Base-by-base conservation (phyloP, 2,797 vertebrate genomes). In the Orestias chungarensis region DNA sequence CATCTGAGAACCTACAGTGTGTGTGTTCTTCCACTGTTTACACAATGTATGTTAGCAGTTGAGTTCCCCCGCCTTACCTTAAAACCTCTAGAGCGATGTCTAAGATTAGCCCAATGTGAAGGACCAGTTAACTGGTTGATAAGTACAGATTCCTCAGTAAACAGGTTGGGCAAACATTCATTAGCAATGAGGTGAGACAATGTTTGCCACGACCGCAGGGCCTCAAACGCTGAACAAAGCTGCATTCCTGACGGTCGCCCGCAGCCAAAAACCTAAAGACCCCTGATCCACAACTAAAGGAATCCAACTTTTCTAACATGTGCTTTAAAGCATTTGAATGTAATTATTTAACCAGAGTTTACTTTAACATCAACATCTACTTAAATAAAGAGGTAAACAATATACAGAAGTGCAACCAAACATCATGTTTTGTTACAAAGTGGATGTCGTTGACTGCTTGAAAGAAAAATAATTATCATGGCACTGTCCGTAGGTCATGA, bases 121-220 rank as follows among this genome's bases (percentile, higher is more conserved):
- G 71, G 76, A 86, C 84, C 61, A 68, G 78, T 85, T 81, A 80
- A 67, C 69, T 72, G 74, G 84, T 81, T 72, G 68, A 84, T 76
- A 65, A 73, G 77, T 65, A 52, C 74, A 79, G 68, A 68, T 80
- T 75, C 67, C 71, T 10, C 42, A 79, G 78, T 84, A 87, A 84
- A 91, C 81, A 77, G 71, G 72, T 73, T 31, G 84, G 79, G 85
- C 81, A 82, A 86, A 80, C 80, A 66, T 88, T 92, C 71, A 92
- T 93, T 92, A 88, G 86, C 87, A 88, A 75, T 71, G 68, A 89
- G 70, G 82, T 88, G 87, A 87, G 79, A 88, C 71, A 72, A 78
- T 74, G 76, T 76, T 75, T 79, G 29, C 64, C 73, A 31, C 71
- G 71, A 75, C 44, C 73, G 42, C 12, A 50, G 35, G 78, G 66